These are phyloP conservation scores for Whitmania pigra DNA, from an alignment of 1,140 invertebrate species.

Conservation along the genomic window DNA sequence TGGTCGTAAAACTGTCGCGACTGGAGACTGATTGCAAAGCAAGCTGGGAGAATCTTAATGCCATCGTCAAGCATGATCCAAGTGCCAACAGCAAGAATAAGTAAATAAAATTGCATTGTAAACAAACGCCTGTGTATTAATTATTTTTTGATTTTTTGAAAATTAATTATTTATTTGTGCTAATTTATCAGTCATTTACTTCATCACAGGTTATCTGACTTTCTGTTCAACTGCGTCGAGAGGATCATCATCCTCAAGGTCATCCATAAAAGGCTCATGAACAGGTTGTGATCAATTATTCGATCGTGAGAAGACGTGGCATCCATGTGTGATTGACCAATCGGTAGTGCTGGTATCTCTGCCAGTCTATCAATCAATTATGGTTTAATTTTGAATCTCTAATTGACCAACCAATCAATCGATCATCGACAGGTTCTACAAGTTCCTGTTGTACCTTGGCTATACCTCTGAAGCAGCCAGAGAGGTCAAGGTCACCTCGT, in stretches of 20 bases:
- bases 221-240: conserved; percentile 87
- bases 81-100: conserved; percentile 70
- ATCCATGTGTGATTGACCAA: too few species aligned
- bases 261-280: conserved; percentile 77
- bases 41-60: conserved; percentile 91
- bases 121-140: conserved; percentile 19
- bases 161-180: not conserved
- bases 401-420: not conserved
- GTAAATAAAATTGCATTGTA: conserved; percentile 34
- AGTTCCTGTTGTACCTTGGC: conserved; percentile 85
- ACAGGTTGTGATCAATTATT: conserved; percentile 50
- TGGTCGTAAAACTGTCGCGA: conserved; percentile 58
- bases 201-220: conserved; percentile 67
- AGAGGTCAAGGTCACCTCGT: conserved; percentile 77
- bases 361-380: too few species aligned
- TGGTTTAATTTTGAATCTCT: not conserved
- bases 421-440: conserved; percentile 59
- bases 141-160: not conserved
- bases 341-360: too few species aligned
- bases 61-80: conserved; percentile 87
- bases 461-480: conserved; percentile 64
- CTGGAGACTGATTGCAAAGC: conserved; percentile 90
- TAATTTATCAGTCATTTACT: not conserved
- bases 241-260: conserved; percentile 83
- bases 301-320: too few species aligned